These are phyloP conservation scores for Microplitis mediator DNA, from an alignment of 1,140 invertebrate genomes.

Conservation along the genomic window DNA sequence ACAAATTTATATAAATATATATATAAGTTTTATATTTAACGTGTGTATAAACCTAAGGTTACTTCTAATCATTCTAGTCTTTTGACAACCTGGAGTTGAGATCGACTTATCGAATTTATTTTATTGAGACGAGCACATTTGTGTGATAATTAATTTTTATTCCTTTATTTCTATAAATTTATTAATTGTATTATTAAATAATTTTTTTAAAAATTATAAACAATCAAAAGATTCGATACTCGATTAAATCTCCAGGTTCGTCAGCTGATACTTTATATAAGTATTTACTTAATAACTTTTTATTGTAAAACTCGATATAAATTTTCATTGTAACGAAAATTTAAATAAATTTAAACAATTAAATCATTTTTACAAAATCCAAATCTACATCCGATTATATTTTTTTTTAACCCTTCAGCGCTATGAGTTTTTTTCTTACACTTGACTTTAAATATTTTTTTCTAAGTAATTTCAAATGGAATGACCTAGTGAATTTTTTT, in stretches of 20 bases:
- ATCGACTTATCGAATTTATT: conserved; percentile 36
- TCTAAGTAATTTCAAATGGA: too few species aligned
- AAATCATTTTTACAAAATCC: neutral
- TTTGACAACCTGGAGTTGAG: conserved; percentile 46
- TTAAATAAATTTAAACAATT: conserved; percentile 11
- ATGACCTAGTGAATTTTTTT: too few species aligned
- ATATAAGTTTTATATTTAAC: conserved; percentile 30
- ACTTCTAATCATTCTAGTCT: conserved; percentile 59
- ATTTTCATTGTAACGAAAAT: conserved; percentile 30
- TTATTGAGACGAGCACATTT: conserved; percentile 1
- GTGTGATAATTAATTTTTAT: conserved; percentile 24
- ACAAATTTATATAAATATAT: conserved; percentile 29
- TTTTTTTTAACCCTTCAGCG: too few species aligned
- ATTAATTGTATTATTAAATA: neutral
- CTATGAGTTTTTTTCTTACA: too few species aligned
- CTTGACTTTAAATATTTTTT: too few species aligned
- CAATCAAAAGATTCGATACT: conserved; percentile 10
- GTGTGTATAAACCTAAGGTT: conserved; percentile 35
- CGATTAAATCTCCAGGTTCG: conserved; percentile 43
- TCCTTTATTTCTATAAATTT: conserved; percentile 1
- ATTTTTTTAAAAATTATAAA: neutral
- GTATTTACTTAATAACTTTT: conserved; percentile 31
- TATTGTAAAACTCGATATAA: neutral
- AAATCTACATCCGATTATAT: too few species aligned
- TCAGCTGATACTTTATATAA: conserved; percentile 48